A percentile compares a stretch with the other conserved stretches of the same genome.
Conservation (phyloP, 2,888 invertebrate species). For the Caenorhabditis doughertyi region DNA sequence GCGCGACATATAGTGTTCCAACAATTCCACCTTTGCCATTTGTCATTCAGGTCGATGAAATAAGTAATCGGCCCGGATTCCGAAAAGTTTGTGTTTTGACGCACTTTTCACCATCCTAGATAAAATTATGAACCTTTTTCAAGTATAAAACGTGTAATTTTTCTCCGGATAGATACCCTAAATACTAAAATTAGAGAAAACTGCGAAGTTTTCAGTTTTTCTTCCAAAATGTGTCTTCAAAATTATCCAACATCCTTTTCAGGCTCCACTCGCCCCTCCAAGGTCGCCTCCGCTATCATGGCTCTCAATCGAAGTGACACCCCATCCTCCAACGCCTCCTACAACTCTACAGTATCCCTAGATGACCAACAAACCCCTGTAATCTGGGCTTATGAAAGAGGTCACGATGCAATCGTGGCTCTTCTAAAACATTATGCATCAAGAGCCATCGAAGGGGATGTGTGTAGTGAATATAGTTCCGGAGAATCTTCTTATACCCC, state of each 20-base stretch:
- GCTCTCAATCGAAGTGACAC: slow-evolving; percentile 76
- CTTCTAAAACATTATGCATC: slow-evolving; percentile 84
- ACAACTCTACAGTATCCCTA: slow-evolving; percentile 68
- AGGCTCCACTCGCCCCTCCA: slow-evolving; percentile 49
- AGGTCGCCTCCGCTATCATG: slow-evolving; percentile 72
- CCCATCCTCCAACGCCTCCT: slow-evolving; percentile 70
- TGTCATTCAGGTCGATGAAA: too few species aligned
- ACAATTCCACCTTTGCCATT: too few species aligned
- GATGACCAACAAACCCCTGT: slow-evolving; percentile 73
- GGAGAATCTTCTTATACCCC: slow-evolving; percentile 84
- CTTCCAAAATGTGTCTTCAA: background rate
- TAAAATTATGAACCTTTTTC: too few species aligned
- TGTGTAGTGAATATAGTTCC: slow-evolving; percentile 84
- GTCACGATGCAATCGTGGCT: slow-evolving; percentile 84
- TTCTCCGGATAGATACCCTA: too few species aligned
- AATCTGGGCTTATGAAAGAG: slow-evolving; percentile 84
- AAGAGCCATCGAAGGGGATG: slow-evolving; percentile 83
- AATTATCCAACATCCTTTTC: background rate
- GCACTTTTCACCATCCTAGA: too few species aligned
- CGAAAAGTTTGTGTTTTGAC: too few species aligned
- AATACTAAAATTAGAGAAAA: too few species aligned
- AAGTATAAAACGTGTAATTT: too few species aligned
- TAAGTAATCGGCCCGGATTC: too few species aligned
- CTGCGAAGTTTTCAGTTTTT: too few species aligned
- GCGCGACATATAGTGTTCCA: too few species aligned